A percentile compares a stretch with the other conserved stretches of the same genome.
phyloP scores from a whole-genome alignment of 1,140 invertebrate species.

The Camponotus floridanus region DNA sequence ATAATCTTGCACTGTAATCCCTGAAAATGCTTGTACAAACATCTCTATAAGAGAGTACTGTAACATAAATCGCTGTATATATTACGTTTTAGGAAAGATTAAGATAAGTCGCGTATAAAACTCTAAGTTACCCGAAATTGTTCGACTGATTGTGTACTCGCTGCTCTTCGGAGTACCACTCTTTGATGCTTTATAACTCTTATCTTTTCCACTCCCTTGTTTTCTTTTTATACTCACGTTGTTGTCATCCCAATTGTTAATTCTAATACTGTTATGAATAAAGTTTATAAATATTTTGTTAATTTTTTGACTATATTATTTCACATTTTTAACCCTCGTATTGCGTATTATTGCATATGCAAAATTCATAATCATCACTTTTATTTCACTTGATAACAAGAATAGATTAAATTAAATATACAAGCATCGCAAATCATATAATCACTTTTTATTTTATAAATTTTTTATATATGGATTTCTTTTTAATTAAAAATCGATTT shows the following conservation, averaged over 20 bases:
- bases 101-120: slow-evolving; percentile 55
- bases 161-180: slow-evolving; percentile 12
- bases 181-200: slow-evolving; percentile 45
- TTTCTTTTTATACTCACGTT: slow-evolving; percentile 77
- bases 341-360: not conserved
- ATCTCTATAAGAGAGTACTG: slow-evolving; percentile 70
- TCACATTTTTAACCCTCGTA: not conserved
- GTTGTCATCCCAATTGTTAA: slow-evolving; percentile 80
- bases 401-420: not conserved
- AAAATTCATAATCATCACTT: slow-evolving; percentile 4
- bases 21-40: slow-evolving; percentile 71
- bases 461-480: too few species aligned
- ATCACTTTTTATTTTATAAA: too few species aligned
- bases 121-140: slow-evolving; percentile 63
- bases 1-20: slow-evolving; percentile 33
- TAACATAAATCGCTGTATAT: slow-evolving; percentile 84
- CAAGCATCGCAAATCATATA: too few species aligned
- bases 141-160: slow-evolving; percentile 66
- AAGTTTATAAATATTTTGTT: slow-evolving; percentile 83
- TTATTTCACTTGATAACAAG: not conserved
- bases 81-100: slow-evolving; percentile 60
- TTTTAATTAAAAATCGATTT: too few species aligned
- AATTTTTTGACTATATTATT: slow-evolving; percentile 52
- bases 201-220: slow-evolving; percentile 56
- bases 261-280: slow-evolving; percentile 79